Percentiles rank a stretch among this genome's conserved stretches.
phyloP scores from a whole-genome alignment of 2,113 vertebrate genomes.

The Calonectris borealis region DNA sequence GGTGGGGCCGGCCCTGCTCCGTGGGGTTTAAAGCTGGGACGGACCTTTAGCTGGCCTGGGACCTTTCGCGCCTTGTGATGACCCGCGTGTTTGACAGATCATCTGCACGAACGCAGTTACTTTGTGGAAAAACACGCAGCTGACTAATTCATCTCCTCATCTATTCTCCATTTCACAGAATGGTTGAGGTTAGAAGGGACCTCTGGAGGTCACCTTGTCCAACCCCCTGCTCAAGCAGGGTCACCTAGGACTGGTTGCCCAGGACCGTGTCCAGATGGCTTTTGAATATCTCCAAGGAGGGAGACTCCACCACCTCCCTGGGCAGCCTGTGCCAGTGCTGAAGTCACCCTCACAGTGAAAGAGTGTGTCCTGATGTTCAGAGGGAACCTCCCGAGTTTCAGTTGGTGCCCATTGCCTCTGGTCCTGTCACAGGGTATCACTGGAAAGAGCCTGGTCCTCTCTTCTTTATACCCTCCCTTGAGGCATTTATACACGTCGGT shows the following conservation, averaged over 20 bases:
- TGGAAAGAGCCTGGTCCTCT: neutral
- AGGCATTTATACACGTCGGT: fast-evolving
- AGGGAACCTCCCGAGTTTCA: neutral
- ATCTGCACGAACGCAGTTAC: fast-evolving
- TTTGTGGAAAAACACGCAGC: fast-evolving
- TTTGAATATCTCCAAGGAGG: neutral
- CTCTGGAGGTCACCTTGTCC: too few relatives aligned
- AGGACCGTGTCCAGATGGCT: neutral
- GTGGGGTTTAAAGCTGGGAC: too few relatives aligned
- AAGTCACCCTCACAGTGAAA: neutral
- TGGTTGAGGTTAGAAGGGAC: neutral
- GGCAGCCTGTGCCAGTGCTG: neutral
- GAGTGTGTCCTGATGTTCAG: neutral
- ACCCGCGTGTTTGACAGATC: fast-evolving
- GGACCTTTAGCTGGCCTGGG: neutral
- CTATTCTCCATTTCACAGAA: fast-evolving
- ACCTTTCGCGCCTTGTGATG: neutral
- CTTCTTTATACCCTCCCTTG: neutral
- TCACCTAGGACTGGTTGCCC: neutral
- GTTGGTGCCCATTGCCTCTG: neutral
- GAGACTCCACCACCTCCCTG: neutral
- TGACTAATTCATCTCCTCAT: fast-evolving
- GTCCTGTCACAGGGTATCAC: neutral
- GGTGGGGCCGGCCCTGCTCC: neutral
- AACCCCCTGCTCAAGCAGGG: fast-evolving